Evolutionary conservation across 2,888 invertebrate species (phyloP).

Genomic region (Lordiphosa fenestrarum): DNA sequence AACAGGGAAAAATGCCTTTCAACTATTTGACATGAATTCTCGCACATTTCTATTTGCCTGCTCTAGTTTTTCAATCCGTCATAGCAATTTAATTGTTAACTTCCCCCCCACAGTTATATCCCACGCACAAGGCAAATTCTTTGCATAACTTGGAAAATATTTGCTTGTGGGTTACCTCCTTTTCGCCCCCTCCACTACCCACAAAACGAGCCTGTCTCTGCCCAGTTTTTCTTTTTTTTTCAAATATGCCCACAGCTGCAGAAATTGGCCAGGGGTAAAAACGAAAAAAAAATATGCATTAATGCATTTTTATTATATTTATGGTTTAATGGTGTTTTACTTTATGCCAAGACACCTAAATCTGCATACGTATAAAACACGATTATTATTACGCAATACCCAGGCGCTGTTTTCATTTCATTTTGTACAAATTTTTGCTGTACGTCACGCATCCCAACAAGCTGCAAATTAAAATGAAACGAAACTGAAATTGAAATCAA

Average conservation of each 20-base stretch:
- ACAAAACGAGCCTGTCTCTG: constrained; percentile 14
- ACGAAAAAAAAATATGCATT: constrained; percentile 15
- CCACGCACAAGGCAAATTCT: constrained; percentile 39
- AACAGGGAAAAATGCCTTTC: constrained; percentile 3
- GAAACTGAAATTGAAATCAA: constrained; percentile 12
- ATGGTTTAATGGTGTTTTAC: constrained; percentile 16
- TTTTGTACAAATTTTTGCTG: neutral
- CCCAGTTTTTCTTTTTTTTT: constrained; percentile 39
- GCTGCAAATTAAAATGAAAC: constrained; percentile 8
- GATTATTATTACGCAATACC: constrained; percentile 11
- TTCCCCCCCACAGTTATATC: constrained; percentile 22
- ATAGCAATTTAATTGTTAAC: constrained; percentile 31
- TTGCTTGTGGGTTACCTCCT: constrained; percentile 1
- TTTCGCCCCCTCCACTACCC: no score
- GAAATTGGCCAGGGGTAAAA: constrained; percentile 41
- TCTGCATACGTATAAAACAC: neutral
- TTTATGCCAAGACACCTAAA: constrained; percentile 4
- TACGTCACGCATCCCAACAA: constrained; percentile 2
- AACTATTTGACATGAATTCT: constrained; percentile 18
- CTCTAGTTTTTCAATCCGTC: constrained; percentile 7
- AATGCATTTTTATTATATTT: constrained; percentile 48
- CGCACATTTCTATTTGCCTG: constrained; percentile 17
- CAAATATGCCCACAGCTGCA: constrained; percentile 69
- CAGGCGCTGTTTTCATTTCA: constrained; percentile 1
- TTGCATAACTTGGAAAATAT: constrained; percentile 33